Base-by-base conservation (phyloP, 2,113 vertebrate genomes). In the Gambusia holbrooki region DNA sequence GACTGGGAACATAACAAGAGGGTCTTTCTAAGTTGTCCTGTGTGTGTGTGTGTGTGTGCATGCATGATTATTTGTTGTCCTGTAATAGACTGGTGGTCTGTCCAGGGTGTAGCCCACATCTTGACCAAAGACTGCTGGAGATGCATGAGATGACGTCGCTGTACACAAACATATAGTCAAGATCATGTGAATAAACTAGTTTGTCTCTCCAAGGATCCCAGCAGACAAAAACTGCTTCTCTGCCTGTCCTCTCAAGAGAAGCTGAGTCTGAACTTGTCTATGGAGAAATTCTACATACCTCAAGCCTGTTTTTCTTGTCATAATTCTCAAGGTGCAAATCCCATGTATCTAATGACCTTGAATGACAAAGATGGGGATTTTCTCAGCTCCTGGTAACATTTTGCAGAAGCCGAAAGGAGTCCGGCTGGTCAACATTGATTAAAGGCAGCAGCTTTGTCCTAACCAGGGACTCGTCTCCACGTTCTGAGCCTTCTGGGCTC, bases 381-480 rank as follows among this genome's bases (percentile, higher is more conserved):
- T 82, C 82, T 68, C 71, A 65, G 62, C 73, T 88, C 91, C 89
- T 87, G 61, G 70, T 65, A 74, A 84, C n/a, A 35, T 72, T 54
- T 73, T n/a, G 77, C 35, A 12, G 73, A 69, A 90, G 91, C 88
- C 89, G 87, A 67, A 0, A 87, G 84, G 86, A 88, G 77, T 84
- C 51, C 76, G 76, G 83, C 89, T 88, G 92, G 91, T 90, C 92
- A 93, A 90, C 93, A 93, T 91, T 94, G 93, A 94, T 88, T 83
- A 89, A 92, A 93, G 90, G 82, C 83, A 32, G 81, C 63, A 71
- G 77, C 70, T 35, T 1, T 74, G 86, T 92, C 87, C 79, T 89
- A 87, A 88, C 84, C 69, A 81, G 91, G 90, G 92, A 93, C 84
- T 84, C 25, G 62, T 80, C 81, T 51, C 76, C 87, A 76, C 32